Evolutionary conservation across 35 echinoderm and acorn worm genomes (phyloP), one percentile per base, ranked within the genome.

Genomic region (Eucidaris tribuloides): DNA sequence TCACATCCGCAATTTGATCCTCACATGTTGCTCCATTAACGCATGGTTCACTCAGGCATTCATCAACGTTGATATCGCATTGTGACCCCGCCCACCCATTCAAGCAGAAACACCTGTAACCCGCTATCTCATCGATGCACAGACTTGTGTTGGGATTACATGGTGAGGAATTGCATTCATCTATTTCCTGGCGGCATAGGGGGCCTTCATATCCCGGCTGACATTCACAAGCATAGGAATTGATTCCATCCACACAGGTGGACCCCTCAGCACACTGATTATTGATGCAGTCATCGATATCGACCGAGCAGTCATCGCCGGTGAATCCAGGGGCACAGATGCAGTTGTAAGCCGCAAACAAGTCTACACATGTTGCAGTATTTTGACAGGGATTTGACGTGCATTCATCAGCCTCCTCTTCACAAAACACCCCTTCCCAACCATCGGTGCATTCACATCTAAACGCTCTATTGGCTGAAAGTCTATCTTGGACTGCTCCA

Each of bases 391-490:
- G 77, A 22, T 81, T 62, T 17, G 76, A 72, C 27, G 19, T 30
- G 78, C 90, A 92, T 52, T 86, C 90, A 81, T 92, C 59, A 13
- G 83, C 87, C 49, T 92, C 84, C 5, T 58, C 40, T 68, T 90
- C 50, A 66, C 88, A 90, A 39, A 78, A 78, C 18, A 60, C 40
- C 5, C 88, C 88, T 64, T 32, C 20, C 44, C 55, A 90, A 11
- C 88, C 88, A 52, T 55, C 54, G 24, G 58, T 38, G 58, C 68
- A 90, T 0, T 62, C 45, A 79, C 88, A 90, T 49, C 71, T 40
- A 74, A 74, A 74, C 68, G 24, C 44, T 22, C 68, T 44, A 74
- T 74, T 74, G 35, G 40, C 38, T 25, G 68, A 41, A 42, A 42
- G 6, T 9, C 11, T 22, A 35, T 36, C 41, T 74, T 74, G 28